phyloP scores from a whole-genome alignment of 2,888 invertebrate species.

The Brachylomia viminalis region DNA sequence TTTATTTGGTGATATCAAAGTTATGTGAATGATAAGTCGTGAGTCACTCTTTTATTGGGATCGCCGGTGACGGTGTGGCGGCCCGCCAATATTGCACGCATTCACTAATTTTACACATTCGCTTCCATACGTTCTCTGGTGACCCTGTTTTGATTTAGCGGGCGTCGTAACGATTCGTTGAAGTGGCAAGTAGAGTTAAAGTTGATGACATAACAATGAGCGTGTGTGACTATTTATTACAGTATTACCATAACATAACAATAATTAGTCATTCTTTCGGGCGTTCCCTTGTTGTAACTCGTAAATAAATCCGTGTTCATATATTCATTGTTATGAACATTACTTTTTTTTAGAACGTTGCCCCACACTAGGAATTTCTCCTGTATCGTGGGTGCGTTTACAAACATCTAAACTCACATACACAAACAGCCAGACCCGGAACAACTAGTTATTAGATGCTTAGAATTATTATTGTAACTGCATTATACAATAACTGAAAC shows the following conservation, averaged over 20 bases:
- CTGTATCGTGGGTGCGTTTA: too few species aligned
- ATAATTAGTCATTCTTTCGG: conserved; percentile 52
- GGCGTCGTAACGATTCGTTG: conserved; percentile 44
- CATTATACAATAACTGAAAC: not conserved
- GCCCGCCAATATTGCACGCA: conserved; percentile 53
- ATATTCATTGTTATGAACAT: not conserved
- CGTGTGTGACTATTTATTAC: conserved; percentile 20
- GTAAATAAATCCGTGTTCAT: conserved; percentile 17
- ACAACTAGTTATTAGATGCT: not conserved
- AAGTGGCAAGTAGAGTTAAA: conserved; percentile 10
- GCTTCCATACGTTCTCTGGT: conserved; percentile 39
- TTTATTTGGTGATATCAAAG: conserved; percentile 45
- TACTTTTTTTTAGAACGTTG: too few species aligned
- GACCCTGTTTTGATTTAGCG: conserved; percentile 58
- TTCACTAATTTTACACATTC: conserved; percentile 53
- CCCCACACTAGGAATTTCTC: too few species aligned
- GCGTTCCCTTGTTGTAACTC: conserved; percentile 6
- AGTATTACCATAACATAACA: conserved; percentile 37
- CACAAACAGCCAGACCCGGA: too few species aligned
- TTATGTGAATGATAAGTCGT: conserved; percentile 55
- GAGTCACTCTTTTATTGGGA: conserved; percentile 60
- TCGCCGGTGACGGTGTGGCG: conserved; percentile 59
- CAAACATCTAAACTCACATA: too few species aligned
- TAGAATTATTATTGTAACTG: not conserved
- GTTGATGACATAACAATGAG: conserved; percentile 20